Evolutionary conservation across 2,797 vertebrate genomes (phyloP).

Genomic region (Avahi laniger): DNA sequence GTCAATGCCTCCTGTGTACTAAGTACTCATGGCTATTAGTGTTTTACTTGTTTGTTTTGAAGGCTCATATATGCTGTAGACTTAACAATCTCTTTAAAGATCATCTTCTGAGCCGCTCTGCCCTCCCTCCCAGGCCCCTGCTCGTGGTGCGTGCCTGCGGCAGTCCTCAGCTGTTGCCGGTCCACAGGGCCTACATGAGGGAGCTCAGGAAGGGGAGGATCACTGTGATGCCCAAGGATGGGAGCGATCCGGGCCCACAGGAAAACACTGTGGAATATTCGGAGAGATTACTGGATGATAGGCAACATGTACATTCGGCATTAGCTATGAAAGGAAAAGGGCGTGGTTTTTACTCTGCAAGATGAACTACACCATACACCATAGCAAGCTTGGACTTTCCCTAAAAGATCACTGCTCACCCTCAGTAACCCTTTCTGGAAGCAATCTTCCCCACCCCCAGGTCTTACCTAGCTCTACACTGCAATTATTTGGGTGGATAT

Average conservation of each 20-base stretch:
- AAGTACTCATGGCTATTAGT: not conserved
- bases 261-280: not conserved
- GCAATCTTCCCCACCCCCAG: not conserved
- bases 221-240: accelerated
- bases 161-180: not conserved
- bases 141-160: accelerated
- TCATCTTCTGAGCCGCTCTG: not conserved
- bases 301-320: accelerated
- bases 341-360: not conserved
- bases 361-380: not conserved
- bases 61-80: not conserved
- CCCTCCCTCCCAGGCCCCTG: not conserved
- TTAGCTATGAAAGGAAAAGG: not conserved
- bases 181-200: not conserved
- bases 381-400: not conserved
- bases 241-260: not conserved
- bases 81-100: not conserved
- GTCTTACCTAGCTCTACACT: slow-evolving; percentile 33
- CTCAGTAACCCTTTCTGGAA: slow-evolving; percentile 54
- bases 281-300: not conserved
- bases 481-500: slow-evolving; percentile 28
- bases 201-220: too few species aligned
- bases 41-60: not conserved
- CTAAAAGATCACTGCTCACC: slow-evolving; percentile 40
- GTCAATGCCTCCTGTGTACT: not conserved